A percentile compares a stretch with the other conserved stretches of the same genome.
These are phyloP conservation scores for Strigops habroptila DNA, from an alignment of 2,113 vertebrate species.

Conservation along the genomic window DNA sequence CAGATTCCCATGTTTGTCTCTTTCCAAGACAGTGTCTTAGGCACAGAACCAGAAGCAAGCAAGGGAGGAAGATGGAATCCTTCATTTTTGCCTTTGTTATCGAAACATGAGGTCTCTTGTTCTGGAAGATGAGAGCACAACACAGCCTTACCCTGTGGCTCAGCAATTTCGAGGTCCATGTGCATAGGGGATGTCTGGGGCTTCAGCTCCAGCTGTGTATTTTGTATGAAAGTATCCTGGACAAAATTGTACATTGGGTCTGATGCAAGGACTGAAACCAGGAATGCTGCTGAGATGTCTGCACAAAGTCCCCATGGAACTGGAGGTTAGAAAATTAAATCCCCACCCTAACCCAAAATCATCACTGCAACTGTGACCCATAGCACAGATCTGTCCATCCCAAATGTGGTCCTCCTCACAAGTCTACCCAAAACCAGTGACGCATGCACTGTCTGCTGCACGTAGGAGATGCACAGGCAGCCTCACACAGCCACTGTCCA, in stretches of 20 bases:
- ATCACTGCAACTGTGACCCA: not conserved
- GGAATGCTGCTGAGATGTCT: not conserved
- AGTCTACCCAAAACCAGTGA: not conserved
- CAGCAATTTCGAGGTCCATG: not conserved
- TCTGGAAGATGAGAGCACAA: not conserved
- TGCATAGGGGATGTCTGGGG: not conserved
- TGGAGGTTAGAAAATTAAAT: not conserved
- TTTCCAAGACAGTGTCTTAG: not conserved
- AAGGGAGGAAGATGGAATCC: not conserved
- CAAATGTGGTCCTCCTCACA: not conserved
- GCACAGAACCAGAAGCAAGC: not conserved
- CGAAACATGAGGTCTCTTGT: not conserved
- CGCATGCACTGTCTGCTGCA: fast-evolving
- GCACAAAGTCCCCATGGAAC: not conserved
- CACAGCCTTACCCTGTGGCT: not conserved
- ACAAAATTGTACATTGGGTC: not conserved
- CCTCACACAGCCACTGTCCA: not conserved
- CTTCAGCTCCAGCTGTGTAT: not conserved
- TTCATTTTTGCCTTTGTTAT: not conserved
- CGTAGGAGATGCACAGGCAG: fast-evolving
- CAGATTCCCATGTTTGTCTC: not conserved
- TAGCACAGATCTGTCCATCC: not conserved
- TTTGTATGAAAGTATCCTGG: not conserved
- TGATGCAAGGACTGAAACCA: not conserved
- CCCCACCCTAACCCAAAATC: not conserved